A percentile compares a stretch with the other conserved stretches of the same genome.
Conservation (phyloP, 1,140 invertebrate genomes). For the Ceratosolen solmsi region DNA sequence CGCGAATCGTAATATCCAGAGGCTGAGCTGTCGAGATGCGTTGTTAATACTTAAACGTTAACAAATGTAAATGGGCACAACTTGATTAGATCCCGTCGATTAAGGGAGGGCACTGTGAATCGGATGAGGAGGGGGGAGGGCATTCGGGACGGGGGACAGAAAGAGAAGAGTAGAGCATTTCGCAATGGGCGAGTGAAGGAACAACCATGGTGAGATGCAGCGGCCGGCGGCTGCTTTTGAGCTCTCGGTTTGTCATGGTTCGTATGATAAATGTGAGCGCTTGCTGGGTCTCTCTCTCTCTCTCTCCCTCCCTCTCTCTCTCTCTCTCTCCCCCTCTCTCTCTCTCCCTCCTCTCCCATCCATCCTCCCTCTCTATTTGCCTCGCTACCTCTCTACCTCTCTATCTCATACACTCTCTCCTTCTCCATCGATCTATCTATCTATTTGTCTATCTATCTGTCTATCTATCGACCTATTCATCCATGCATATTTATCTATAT, state of each 20-base stretch:
- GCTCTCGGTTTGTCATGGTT: conserved; percentile 71
- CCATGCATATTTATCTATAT: no score
- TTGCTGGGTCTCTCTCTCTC: conserved; percentile 31
- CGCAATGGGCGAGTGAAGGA: conserved; percentile 6
- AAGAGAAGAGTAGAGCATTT: not conserved
- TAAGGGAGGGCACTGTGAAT: no score
- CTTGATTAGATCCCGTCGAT: no score
- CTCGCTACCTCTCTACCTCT: not conserved
- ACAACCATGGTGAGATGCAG: conserved; percentile 5
- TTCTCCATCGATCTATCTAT: no score
- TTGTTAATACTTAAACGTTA: conserved; percentile 72
- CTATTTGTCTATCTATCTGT: no score
- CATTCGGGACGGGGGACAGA: conserved; percentile 31
- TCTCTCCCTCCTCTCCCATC: not conserved
- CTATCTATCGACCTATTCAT: no score
- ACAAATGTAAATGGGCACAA: no score
- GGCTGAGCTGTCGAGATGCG: conserved; percentile 58
- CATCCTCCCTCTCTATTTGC: no score
- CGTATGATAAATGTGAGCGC: conserved; percentile 72
- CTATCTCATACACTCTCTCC: no score
- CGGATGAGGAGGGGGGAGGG: not conserved
- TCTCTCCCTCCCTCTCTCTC: not conserved
- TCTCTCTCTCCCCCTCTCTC: not conserved
- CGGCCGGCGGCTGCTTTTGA: conserved; percentile 65
- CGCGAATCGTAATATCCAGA: not conserved